Base-by-base conservation (phyloP, 2,797 vertebrate genomes). In the Gadopsis marmoratus region DNA sequence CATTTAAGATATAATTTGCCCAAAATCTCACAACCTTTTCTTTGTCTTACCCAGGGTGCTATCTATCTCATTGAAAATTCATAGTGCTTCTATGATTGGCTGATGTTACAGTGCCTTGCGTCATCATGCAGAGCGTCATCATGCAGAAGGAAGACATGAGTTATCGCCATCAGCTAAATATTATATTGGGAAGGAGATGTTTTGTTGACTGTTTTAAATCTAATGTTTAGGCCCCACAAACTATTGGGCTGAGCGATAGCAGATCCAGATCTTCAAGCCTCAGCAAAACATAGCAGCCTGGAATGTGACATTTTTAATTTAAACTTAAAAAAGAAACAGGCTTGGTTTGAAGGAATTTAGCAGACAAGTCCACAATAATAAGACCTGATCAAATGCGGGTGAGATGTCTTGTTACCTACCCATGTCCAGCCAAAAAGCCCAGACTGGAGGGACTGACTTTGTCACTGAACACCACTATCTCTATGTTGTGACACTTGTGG, bases 401-500 rank as follows among this genome's bases (percentile, higher is more conserved):
- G 29, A 63, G 33, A 17, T 33, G 10, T 21, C 2, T 58, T 29
- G 33, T 53, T 71, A 84, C 95, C 60, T 89, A 96, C 96, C 96
- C 93, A 0, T 96, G 95, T 90, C 95, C 96, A 2, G 93, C 95
- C 72, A 97, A 89, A 77, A 97, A 96, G 56, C 95, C 95, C 87
- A 96, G 86, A 72, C 95, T 96, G 71, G 95, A 88, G 17, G 97
- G 96, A 82, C 96, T 97, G 89, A 96, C 96, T 92, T 96, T 96
- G 84, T 97, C 96, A 14, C 84, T 96, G 84, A 93, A 95, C 68
- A 96, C 89, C 29, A 95, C 63, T 0, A 96, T 88, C 84, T 97
- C 93, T 11, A 96, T 95, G 81, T 83, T 96, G 60, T 90, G 85
- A 87, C 95, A 95, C 76, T 88, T 89, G n/a, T 19, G 73, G 14